Percentiles rank a stretch among this genome's conserved stretches.
phyloP scores from a whole-genome alignment of 1,140 invertebrate species.

The Steinernema feltiae region DNA sequence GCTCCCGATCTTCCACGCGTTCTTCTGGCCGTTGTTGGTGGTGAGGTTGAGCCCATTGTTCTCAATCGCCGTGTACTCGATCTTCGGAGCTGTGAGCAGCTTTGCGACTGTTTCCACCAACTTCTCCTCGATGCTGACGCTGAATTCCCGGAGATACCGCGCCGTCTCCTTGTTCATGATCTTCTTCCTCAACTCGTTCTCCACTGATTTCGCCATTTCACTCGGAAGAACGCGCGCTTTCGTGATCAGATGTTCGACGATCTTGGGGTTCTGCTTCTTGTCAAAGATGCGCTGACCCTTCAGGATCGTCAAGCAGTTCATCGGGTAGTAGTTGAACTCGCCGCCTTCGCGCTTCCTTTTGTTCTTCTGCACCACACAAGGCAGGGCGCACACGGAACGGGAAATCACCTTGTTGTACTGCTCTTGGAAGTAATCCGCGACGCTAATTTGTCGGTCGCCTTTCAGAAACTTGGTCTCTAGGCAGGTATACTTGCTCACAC shows the following conservation, averaged over 20 bases:
- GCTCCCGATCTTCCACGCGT: constrained; percentile 9
- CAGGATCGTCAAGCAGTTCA: constrained; percentile 15
- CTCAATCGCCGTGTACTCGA: constrained; percentile 11
- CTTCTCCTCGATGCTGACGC: constrained; percentile 7
- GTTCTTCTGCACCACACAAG: constrained; percentile 20
- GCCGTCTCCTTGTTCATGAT: constrained; percentile 1
- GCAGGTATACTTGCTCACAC: no score
- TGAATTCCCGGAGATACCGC: background rate
- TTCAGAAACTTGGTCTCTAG: constrained; percentile 12
- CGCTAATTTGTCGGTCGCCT: background rate
- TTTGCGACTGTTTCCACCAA: background rate
- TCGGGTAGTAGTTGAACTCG: constrained; percentile 16
- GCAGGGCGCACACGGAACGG: background rate
- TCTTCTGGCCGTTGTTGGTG: background rate
- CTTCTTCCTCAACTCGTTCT: background rate
- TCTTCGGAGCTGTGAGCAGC: constrained; percentile 17
- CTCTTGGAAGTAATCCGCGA: constrained; percentile 19
- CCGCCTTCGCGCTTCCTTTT: background rate
- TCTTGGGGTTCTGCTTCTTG: constrained; percentile 22
- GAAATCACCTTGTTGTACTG: constrained; percentile 5
- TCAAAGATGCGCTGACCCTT: constrained; percentile 22
- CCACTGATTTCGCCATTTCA: background rate
- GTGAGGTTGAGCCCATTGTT: background rate
- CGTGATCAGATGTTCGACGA: background rate
- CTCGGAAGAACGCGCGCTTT: constrained; percentile 10